Evolutionary conservation across 2,113 vertebrate species (phyloP).

Genomic region (Geococcyx californianus): DNA sequence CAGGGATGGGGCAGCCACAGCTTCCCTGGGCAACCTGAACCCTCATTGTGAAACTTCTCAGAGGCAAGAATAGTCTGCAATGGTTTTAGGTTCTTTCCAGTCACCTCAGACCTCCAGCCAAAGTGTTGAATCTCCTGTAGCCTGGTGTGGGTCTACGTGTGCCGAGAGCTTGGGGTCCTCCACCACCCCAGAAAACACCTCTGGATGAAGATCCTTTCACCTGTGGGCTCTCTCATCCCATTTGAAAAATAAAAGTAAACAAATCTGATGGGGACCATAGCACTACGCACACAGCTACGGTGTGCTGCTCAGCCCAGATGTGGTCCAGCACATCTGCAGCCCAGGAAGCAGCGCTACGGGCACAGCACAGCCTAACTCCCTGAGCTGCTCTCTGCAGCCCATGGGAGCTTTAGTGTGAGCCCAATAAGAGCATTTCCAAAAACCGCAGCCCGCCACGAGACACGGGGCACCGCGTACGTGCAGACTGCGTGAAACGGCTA

Average conservation of each 20-base stretch:
- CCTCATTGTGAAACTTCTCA: neutral
- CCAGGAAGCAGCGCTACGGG: accelerated
- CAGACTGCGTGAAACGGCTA: slow-evolving; percentile 26
- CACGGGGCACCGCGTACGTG: accelerated
- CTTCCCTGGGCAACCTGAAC: too few relatives aligned
- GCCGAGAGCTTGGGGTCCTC: neutral
- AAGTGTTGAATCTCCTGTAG: neutral
- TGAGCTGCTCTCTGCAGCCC: neutral
- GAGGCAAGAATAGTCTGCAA: neutral
- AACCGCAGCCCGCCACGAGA: neutral
- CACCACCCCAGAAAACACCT: accelerated
- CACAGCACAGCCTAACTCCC: neutral
- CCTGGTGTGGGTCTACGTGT: neutral
- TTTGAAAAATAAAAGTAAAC: neutral
- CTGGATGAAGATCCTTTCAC: neutral
- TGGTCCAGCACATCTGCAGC: neutral
- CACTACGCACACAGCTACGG: accelerated
- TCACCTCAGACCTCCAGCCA: neutral
- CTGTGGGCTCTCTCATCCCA: neutral
- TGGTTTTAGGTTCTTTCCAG: neutral
- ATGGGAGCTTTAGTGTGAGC: neutral
- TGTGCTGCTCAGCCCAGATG: neutral
- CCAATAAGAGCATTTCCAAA: neutral
- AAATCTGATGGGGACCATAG: accelerated
- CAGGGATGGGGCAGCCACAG: too few relatives aligned